Evolutionary conservation across 2,797 vertebrate genomes (phyloP).

Genomic region (Bucorvus abyssinicus): DNA sequence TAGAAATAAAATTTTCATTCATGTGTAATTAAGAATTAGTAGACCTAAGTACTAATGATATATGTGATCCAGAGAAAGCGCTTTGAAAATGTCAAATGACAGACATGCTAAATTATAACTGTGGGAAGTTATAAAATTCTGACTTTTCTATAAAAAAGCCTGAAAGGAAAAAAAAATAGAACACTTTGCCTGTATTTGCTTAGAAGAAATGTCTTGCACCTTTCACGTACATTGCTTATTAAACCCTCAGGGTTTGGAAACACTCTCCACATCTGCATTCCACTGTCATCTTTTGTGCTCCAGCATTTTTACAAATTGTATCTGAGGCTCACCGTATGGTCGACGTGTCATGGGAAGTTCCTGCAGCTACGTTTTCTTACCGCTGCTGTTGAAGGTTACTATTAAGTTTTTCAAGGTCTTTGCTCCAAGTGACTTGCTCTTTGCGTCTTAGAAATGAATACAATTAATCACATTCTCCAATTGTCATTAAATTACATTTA

Average conservation of each 20-base stretch:
- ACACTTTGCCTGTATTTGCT: background rate
- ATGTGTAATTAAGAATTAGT: background rate
- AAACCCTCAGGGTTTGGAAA: background rate
- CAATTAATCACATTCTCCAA: background rate
- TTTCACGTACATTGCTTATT: background rate
- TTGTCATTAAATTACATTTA: background rate
- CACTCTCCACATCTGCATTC: background rate
- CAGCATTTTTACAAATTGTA: background rate
- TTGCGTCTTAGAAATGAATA: background rate
- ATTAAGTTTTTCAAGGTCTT: background rate
- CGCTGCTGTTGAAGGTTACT: background rate
- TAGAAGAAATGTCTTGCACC: background rate
- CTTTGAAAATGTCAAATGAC: background rate
- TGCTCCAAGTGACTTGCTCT: background rate
- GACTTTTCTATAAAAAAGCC: background rate
- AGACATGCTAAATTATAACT: background rate
- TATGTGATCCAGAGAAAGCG: background rate
- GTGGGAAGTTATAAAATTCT: background rate
- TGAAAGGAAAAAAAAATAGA: background rate
- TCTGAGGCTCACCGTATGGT: background rate
- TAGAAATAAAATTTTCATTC: background rate
- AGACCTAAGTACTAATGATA: background rate
- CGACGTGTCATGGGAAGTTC: background rate
- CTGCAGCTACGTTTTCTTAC: background rate
- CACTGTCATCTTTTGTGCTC: background rate